Evolutionary conservation across 2,888 invertebrate genomes (phyloP).

Genomic region (Drosophila kanekoi): DNA sequence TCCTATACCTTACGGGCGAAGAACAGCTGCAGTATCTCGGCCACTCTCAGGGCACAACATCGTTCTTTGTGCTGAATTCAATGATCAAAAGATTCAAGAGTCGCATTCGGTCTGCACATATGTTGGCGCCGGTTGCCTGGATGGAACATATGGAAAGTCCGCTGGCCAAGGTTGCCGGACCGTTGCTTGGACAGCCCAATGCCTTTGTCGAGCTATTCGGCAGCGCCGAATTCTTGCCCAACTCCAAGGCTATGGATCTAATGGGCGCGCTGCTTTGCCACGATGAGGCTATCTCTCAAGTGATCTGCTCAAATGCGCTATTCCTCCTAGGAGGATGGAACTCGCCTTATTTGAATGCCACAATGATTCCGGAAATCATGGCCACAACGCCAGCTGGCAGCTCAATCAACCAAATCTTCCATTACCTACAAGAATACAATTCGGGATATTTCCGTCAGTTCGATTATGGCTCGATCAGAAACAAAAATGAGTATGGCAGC

Average conservation of each 20-base stretch:
- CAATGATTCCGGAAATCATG: constrained; percentile 76
- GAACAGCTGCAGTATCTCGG: constrained; percentile 63
- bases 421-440: constrained; percentile 78
- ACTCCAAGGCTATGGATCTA: constrained; percentile 63
- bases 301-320: constrained; percentile 63
- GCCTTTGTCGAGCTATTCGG: constrained; percentile 72
- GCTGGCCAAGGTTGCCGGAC: constrained; percentile 87
- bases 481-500: constrained; percentile 63
- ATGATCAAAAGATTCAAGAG: constrained; percentile 64
- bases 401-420: constrained; percentile 74
- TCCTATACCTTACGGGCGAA: constrained; percentile 60
- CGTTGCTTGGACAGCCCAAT: constrained; percentile 82
- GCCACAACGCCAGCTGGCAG: constrained; percentile 78
- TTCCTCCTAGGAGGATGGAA: constrained; percentile 72
- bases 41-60: constrained; percentile 79
- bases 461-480: constrained; percentile 69
- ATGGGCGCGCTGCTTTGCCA: constrained; percentile 60
- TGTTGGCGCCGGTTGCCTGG: constrained; percentile 77
- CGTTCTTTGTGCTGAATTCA: constrained; percentile 69
- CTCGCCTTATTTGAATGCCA: constrained; percentile 67
- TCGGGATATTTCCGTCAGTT: constrained; percentile 69
- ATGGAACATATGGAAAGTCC: constrained; percentile 83
- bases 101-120: constrained; percentile 71
- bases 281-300: constrained; percentile 56
- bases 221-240: constrained; percentile 76